Evolutionary conservation across 2,888 invertebrate genomes (phyloP).

Genomic region (Polyommatus icarus): DNA sequence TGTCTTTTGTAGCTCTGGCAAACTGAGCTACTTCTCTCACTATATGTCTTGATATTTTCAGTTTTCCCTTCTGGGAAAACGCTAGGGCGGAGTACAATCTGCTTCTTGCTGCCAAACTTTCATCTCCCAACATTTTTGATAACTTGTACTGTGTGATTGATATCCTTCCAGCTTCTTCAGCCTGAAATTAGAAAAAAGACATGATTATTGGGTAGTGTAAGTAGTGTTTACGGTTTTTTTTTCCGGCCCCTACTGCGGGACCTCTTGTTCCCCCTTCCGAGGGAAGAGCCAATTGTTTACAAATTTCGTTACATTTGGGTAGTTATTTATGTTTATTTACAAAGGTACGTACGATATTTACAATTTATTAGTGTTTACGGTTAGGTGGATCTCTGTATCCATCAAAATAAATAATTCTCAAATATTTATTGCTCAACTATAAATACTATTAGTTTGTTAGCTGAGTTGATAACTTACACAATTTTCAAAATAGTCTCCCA

Average conservation of each 20-base stretch:
- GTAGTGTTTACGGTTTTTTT: background rate
- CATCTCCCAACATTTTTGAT: conserved; percentile 90
- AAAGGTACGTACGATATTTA: too few relatives aligned
- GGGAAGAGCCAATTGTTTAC: too few relatives aligned
- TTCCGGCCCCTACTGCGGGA: too few relatives aligned
- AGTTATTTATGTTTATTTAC: too few relatives aligned
- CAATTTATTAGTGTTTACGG: too few relatives aligned
- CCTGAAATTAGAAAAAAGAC: conserved; percentile 74
- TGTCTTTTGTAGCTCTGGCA: conserved; percentile 77
- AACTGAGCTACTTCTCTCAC: conserved; percentile 70
- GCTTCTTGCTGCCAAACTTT: conserved; percentile 89
- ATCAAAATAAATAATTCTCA: too few relatives aligned
- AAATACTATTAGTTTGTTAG: background rate
- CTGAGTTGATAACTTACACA: conserved; percentile 82
- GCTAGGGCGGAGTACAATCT: conserved; percentile 93
- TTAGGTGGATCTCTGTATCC: too few relatives aligned
- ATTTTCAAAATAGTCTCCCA: conserved; percentile 91
- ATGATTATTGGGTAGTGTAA: background rate
- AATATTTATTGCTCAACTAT: too few relatives aligned
- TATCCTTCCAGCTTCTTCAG: conserved; percentile 93
- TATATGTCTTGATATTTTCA: conserved; percentile 82
- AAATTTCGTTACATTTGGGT: too few relatives aligned
- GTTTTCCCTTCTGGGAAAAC: conserved; percentile 88
- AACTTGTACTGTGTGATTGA: conserved; percentile 91
- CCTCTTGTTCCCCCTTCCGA: too few relatives aligned